Percentiles rank a stretch among this genome's conserved stretches.
Evolutionary conservation across 1,140 invertebrate species (phyloP).

Genomic region (Physella acuta): DNA sequence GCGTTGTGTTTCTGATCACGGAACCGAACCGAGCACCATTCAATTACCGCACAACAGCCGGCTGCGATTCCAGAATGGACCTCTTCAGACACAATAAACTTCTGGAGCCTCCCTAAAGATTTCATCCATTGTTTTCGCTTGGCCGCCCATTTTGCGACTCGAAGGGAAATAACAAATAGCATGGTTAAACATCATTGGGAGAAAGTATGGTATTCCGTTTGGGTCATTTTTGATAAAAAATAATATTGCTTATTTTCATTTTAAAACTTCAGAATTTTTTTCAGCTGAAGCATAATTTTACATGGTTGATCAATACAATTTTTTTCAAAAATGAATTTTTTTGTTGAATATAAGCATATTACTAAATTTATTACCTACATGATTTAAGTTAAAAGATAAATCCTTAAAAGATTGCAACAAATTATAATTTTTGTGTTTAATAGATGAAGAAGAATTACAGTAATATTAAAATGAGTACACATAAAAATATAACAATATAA

Average conservation of each 20-base stretch:
- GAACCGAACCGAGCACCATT: conserved; percentile 21
- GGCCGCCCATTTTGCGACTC: conserved; percentile 13
- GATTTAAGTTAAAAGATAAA: too few species aligned
- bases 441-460: neutral
- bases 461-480: neutral
- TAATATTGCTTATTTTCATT: too few species aligned
- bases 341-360: neutral
- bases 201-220: neutral
- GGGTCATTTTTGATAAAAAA: conserved; percentile 5
- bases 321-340: neutral
- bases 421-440: neutral
- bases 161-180: conserved; percentile 16
- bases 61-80: conserved; percentile 17
- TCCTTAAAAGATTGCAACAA: too few species aligned
- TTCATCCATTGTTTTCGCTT: conserved; percentile 24
- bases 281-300: neutral
- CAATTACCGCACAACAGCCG: conserved; percentile 19
- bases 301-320: neutral
- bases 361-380: too few species aligned
- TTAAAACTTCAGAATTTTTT: neutral
- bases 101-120: conserved; percentile 21
- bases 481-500: too few species aligned
- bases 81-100: conserved; percentile 25
- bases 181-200: neutral
- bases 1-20: conserved; percentile 20